These are phyloP conservation scores for Patiria miniata DNA, from an alignment of 35 echinoderm and acorn worm genomes.

Conservation along the genomic window DNA sequence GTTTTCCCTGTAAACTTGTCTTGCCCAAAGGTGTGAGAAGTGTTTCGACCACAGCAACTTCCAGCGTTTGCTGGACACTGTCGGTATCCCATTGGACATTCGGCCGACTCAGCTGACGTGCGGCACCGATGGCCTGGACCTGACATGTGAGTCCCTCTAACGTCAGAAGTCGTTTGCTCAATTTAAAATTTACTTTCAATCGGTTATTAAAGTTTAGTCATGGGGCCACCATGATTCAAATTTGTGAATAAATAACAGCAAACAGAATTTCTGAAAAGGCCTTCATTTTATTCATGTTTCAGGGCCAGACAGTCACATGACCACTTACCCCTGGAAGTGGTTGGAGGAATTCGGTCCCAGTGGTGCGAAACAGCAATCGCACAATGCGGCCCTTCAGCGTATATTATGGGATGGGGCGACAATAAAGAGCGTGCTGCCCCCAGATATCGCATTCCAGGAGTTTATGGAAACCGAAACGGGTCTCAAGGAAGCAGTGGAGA, in stretches of 20 bases:
- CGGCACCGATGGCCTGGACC: not conserved
- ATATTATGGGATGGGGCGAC: not conserved
- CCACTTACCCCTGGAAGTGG: slow-evolving; percentile 9
- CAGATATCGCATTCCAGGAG: not conserved
- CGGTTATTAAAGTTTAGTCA: not conserved
- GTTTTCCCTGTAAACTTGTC: not conserved
- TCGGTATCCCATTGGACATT: slow-evolving; percentile 7
- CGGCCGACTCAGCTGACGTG: not conserved
- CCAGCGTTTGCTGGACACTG: slow-evolving; percentile 28
- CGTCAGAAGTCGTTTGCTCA: not conserved
- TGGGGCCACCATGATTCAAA: not conserved
- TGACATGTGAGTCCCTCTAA: slow-evolving; percentile 1
- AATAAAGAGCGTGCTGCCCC: not conserved
- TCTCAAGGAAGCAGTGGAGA: not conserved
- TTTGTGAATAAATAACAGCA: not conserved
- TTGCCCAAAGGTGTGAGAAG: slow-evolving; percentile 2
- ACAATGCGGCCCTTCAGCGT: not conserved
- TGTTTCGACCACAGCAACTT: slow-evolving; percentile 4
- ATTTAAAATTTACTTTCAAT: not conserved
- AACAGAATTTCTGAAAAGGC: not conserved
- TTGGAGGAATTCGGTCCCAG: not conserved
- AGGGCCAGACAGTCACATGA: slow-evolving; percentile 26
- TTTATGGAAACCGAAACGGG: not conserved
- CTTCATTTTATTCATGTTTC: not conserved
- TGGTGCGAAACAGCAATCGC: not conserved